These are phyloP conservation scores for Etia nguti DNA, from an alignment of 2,113 vertebrate species.

Conservation along the genomic window DNA sequence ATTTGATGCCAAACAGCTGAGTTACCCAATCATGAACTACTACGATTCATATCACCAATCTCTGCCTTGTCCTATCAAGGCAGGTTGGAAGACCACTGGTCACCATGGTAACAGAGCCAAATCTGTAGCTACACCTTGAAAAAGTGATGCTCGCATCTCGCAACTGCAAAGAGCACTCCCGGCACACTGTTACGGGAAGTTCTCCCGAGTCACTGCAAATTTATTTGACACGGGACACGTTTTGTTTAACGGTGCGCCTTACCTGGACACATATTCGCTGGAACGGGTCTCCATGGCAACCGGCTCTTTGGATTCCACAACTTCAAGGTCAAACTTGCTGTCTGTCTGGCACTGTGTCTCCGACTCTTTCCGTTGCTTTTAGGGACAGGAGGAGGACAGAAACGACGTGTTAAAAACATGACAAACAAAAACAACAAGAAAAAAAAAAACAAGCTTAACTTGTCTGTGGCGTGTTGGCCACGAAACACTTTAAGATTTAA, in stretches of 20 bases:
- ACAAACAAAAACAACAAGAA: background rate
- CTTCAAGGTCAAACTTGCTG: conserved; percentile 81
- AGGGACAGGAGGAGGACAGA: background rate
- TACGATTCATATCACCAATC: conserved; percentile 13
- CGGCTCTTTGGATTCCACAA: conserved; percentile 77
- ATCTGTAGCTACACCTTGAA: conserved; percentile 50
- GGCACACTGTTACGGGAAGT: background rate
- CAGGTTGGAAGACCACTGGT: conserved; percentile 53
- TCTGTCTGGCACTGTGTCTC: conserved; percentile 98
- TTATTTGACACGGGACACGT: background rate
- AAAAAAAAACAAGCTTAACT: background rate
- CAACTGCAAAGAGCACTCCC: background rate
- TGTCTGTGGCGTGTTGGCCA: background rate
- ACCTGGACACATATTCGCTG: conserved; percentile 94
- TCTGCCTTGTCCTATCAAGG: conserved; percentile 42
- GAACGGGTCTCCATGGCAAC: conserved; percentile 74
- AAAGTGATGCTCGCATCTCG: background rate
- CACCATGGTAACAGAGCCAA: conserved; percentile 66
- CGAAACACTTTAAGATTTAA: background rate
- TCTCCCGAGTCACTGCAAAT: conserved; percentile 3
- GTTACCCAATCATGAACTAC: conserved; percentile 44
- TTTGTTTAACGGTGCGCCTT: background rate
- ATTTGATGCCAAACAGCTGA: conserved; percentile 45
- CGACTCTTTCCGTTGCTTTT: conserved; percentile 90
- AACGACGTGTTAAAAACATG: background rate